Base-by-base conservation (phyloP, 1,140 invertebrate species). In the Phymastichus coffea region DNA sequence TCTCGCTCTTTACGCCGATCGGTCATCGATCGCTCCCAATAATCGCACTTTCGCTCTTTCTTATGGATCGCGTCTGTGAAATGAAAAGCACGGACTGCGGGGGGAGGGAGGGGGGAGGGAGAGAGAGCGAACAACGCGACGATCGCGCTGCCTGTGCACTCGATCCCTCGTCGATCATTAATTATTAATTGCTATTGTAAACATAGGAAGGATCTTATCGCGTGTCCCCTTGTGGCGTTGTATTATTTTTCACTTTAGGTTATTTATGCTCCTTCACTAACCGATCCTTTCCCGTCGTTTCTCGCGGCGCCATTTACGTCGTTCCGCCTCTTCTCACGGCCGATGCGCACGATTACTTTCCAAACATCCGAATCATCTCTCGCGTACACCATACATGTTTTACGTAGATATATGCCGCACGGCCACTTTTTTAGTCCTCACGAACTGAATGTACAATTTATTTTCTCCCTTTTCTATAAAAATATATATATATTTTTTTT, bases 391-490 rank as follows among this genome's bases (percentile, higher is more conserved):
- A 23, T 37, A 2, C 17, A 33, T 57, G 25, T 38, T 17, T 57
- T 10, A 30, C 17, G 28, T 28, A 3, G 28, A 15, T 47, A 15
- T 47, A 9, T 25, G 14, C 20, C 40, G 17, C 7, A 26, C 20
- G 14, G n/a, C n/a, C 14, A 49, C 12, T 41, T n/a, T 58, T 35
- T 67, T 69, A 68, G 64, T 67, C 66, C 61, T 65, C 63, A 62
- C 54, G 64, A 69, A 70, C 65, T 67, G 63, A 69, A 57, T 71
- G 69, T 71, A 71, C 66, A 71, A 69, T 70, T 69, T 69, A 64
- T 57, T 69, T 68, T 70, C 66, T 58, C 66, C n/a, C n/a, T n/a
- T n/a, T n/a, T n/a, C n/a, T 65, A 64, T 63, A n/a, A n/a, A n/a
- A n/a, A n/a, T n/a, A n/a, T n/a, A n/a, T n/a, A n/a, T n/a, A n/a